These are phyloP conservation scores for Hedychridium roseum DNA, from an alignment of 2,888 invertebrate species.

Conservation along the genomic window DNA sequence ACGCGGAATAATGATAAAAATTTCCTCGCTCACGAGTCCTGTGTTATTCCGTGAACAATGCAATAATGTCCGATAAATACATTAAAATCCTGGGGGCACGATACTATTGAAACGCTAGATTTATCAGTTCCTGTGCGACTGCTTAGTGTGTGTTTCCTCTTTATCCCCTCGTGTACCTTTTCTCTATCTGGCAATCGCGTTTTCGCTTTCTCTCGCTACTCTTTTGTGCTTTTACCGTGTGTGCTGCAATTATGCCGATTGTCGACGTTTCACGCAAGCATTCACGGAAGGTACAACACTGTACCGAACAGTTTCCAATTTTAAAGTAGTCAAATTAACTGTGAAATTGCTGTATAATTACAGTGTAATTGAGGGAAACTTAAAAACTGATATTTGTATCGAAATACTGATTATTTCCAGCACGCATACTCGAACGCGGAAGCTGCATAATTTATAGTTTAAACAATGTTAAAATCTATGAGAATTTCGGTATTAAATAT, in stretches of 20 bases:
- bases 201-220: slow-evolving; percentile 11
- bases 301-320: too few species aligned
- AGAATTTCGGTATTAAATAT: too few species aligned
- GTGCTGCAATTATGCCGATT: slow-evolving; percentile 17
- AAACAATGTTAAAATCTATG: too few species aligned
- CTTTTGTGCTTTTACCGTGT: slow-evolving; percentile 17
- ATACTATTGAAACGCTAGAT: slow-evolving; percentile 32
- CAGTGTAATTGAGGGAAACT: too few species aligned
- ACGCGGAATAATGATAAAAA: not conserved
- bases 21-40: too few species aligned
- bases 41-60: slow-evolving; percentile 26
- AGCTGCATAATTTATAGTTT: too few species aligned
- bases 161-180: slow-evolving; percentile 2
- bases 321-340: too few species aligned
- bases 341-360: too few species aligned
- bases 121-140: slow-evolving; percentile 19
- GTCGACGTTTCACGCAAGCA: slow-evolving; percentile 26
- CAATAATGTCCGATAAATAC: slow-evolving; percentile 24
- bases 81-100: slow-evolving; percentile 25
- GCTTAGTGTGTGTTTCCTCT: too few species aligned
- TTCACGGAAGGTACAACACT: slow-evolving; percentile 20
- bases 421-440: too few species aligned
- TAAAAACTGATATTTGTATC: too few species aligned
- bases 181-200: not conserved
- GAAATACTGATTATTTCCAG: too few species aligned